Evolutionary conservation across 2,888 invertebrate species (phyloP), one percentile per base, ranked within the genome.

Genomic region (Ophioninae sp.): DNA sequence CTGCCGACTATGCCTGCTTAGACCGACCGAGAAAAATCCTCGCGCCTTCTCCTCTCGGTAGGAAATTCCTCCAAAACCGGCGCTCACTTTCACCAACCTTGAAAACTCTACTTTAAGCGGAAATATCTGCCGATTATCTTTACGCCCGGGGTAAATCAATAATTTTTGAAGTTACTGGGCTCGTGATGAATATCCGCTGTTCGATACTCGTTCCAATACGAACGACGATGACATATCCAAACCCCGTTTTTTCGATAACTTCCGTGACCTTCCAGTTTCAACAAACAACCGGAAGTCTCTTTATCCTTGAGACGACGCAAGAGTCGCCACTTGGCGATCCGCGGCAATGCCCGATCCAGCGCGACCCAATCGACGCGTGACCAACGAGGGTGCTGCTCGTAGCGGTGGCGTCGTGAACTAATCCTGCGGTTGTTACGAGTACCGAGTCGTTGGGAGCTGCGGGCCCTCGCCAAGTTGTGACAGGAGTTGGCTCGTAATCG

Each of bases 1-100:
- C 88, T 85, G 85, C 87, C 88, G 88, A 87, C 88, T 84, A 90
- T 83, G 87, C 87, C 87, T 86, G 87, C 85, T 84, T 86, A 89
- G 85, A 75, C 85, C 86, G 87, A 58, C 23, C 17, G 64, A 9
- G 8, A 56, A 64, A 39, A 51, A 20, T 30, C 13, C 13, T 44
- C n/a, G 13, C 30, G 41, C 51, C 13, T 39, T 9, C 20, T 20
- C 37, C n/a, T 20, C 17, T 44, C 22, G 61, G 10, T 37, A 30
- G 17, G 37, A 37, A 61, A 41, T 39, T 59, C 30, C n/a, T 76
- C 59, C 59, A 44, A 37, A 1, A 6, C 61, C 37, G 10, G 2
- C 41, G 0, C 20, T 30, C 44, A 17, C 1, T 9, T 39, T 58
- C 17, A 56, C 30, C 6, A 17, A 51, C 17, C 13, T 13, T 1